Conservation (phyloP, 2,113 vertebrate genomes). For the Phylloscopus whistleri region DNA sequence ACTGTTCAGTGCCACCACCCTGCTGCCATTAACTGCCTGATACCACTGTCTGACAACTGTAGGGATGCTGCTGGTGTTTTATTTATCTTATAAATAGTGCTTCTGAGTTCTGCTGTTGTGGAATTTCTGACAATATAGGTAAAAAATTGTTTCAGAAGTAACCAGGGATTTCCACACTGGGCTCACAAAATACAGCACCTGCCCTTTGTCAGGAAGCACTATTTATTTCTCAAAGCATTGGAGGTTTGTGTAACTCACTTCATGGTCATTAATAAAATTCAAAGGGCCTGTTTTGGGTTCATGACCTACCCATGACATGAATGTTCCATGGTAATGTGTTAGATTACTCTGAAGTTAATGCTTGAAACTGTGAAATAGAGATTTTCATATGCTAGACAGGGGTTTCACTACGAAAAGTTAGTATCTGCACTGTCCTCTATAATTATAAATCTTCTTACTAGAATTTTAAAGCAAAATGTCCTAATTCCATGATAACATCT, state of each 20-base stretch:
- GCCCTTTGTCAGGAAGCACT: neutral
- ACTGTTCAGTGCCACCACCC: neutral
- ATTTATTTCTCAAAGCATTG: neutral
- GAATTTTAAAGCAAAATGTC: neutral
- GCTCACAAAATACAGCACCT: neutral
- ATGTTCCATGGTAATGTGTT: rapidly evolving
- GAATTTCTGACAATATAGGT: neutral
- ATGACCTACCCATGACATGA: neutral
- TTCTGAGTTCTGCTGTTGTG: rapidly evolving
- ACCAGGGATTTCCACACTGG: neutral
- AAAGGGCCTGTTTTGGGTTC: neutral
- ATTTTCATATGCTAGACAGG: neutral
- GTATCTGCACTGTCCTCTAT: neutral
- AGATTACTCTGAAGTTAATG: neutral
- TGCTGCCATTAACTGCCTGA: neutral
- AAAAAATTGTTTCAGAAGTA: neutral
- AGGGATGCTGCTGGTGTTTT: neutral
- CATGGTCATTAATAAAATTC: neutral
- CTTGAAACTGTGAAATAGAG: neutral
- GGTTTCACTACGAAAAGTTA: neutral
- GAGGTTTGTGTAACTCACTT: neutral
- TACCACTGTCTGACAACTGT: neutral
- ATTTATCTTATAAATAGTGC: neutral
- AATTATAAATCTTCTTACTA: neutral
- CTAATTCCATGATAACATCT: neutral